Percentiles rank a stretch among this genome's conserved stretches.
Conservation (phyloP, 2,888 invertebrate genomes). For the Oxytorus armatus region DNA sequence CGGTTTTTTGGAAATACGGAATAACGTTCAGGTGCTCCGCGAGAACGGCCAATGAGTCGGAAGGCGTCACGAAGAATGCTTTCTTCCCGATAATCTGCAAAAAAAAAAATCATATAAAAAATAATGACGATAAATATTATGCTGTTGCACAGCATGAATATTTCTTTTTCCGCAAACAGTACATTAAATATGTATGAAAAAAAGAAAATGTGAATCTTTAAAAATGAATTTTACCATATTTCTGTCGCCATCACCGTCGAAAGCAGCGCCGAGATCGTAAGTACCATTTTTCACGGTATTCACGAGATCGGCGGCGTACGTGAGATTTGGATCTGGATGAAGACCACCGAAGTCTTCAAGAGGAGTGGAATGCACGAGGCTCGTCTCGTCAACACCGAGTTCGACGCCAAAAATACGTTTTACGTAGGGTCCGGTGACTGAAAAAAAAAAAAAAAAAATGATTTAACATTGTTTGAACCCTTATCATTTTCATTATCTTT, state of each 20-base stretch:
- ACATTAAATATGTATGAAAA: too few species aligned
- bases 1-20: slow-evolving; percentile 95
- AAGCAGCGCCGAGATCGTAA: slow-evolving; percentile 96
- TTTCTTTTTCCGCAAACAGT: too few species aligned
- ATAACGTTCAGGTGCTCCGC: slow-evolving; percentile 96
- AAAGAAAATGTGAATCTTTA: too few species aligned
- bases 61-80: slow-evolving; percentile 99
- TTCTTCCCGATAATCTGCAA: slow-evolving; percentile 95
- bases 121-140: too few species aligned
- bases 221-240: slow-evolving; percentile 78
- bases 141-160: too few species aligned
- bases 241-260: slow-evolving; percentile 97
- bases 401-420: slow-evolving; percentile 94
- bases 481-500: neutral
- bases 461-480: slow-evolving; percentile 2
- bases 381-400: slow-evolving; percentile 90
- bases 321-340: slow-evolving; percentile 98
- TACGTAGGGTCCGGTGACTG: slow-evolving; percentile 98
- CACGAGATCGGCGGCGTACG: slow-evolving; percentile 92
- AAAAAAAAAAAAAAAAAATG: slow-evolving; percentile 75
- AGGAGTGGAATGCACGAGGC: slow-evolving; percentile 91
- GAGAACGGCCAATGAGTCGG: slow-evolving; percentile 97
- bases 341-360: slow-evolving; percentile 98
- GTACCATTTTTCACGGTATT: slow-evolving; percentile 86
- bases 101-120: too few species aligned